Evolutionary conservation across 2,113 vertebrate species (phyloP).

Genomic region (Ornithorhynchus anatinus): DNA sequence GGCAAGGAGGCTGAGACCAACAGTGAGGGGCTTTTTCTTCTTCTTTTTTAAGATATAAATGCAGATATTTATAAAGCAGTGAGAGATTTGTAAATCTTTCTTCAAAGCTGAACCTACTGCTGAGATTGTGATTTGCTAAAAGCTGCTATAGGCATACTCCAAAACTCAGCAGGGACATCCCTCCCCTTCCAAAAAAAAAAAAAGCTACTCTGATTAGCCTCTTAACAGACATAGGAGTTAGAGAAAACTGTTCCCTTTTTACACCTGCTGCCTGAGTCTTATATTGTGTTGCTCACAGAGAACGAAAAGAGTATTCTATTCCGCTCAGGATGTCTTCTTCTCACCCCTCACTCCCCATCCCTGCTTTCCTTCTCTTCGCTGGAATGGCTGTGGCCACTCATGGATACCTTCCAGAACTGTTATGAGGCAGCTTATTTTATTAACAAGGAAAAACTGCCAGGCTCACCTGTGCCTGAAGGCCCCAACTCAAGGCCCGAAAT

Average conservation of each 20-base stretch:
- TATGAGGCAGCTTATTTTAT: not conserved
- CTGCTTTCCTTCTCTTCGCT: conserved; percentile 14
- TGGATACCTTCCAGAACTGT: not conserved
- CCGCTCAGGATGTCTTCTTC: no score
- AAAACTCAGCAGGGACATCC: conserved; percentile 66
- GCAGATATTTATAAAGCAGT: conserved; percentile 72
- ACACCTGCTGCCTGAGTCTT: conserved; percentile 26
- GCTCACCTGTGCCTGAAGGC: not conserved
- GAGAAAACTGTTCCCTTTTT: conserved; percentile 43
- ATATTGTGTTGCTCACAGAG: not conserved
- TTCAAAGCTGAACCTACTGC: conserved; percentile 65
- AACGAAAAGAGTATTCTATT: no score
- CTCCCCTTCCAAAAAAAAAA: conserved; percentile 39
- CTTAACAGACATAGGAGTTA: conserved; percentile 55
- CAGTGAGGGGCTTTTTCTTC: conserved; percentile 69
- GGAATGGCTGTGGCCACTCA: conserved; percentile 9
- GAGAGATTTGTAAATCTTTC: conserved; percentile 68
- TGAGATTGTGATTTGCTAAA: conserved; percentile 71
- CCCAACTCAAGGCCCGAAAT: conserved; percentile 20
- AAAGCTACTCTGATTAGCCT: conserved; percentile 53
- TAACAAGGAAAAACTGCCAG: not conserved
- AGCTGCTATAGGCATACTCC: conserved; percentile 66
- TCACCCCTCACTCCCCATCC: no score
- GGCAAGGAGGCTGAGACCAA: conserved; percentile 67
- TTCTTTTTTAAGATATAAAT: conserved; percentile 69